Evolutionary conservation across 2,113 vertebrate species (phyloP), one percentile per base, ranked within the genome.

Genomic region (Puntigrus tetrazona): DNA sequence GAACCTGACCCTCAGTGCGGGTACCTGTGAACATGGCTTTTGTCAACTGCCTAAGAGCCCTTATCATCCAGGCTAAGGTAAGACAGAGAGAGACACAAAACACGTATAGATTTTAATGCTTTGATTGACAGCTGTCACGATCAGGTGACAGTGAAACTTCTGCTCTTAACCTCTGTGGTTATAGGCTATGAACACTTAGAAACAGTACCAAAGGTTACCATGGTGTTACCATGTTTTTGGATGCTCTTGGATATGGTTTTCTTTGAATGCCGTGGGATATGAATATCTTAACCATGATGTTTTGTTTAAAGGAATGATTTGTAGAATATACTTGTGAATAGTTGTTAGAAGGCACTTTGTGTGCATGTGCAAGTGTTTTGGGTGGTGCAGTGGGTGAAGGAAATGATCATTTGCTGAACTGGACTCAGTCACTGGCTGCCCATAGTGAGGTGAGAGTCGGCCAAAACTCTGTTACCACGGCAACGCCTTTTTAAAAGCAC

Each of bases 41-140:
- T 10, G n/a, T 88, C 76, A 52, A 55, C 70, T 86, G 84, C 63
- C 70, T 88, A 57, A 84, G 67, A 84, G 81, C 70, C 43, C 47
- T 88, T 5, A 4, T 88, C 77, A 75, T 22, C 45, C 85, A 63
- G 67, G 78, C 84, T 20, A 88, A 85, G 87, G 87, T 88, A 85
- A 88, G 78, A 84, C 22, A 57, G 34, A 52, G 65, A 38, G 47
- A 72, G 52, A 22, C 16, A 45, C 4, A 80, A n/a, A 29, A 31
- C 36, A 43, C 14, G 27, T 31, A 78, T 27, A 1, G 38, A 45
- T 79, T 45, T 79, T 22, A 69, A 18, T 41, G 57, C 38, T 81
- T 22, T 34, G 27, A 50, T 1, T 63, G 77, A 45, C 16, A 29
- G 57, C 38, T 63, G 36, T 74, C 72, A 43, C 10, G 31, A 38